phyloP scores from a whole-genome alignment of 2,888 invertebrate species.

The Aspidiotus rigidus region DNA sequence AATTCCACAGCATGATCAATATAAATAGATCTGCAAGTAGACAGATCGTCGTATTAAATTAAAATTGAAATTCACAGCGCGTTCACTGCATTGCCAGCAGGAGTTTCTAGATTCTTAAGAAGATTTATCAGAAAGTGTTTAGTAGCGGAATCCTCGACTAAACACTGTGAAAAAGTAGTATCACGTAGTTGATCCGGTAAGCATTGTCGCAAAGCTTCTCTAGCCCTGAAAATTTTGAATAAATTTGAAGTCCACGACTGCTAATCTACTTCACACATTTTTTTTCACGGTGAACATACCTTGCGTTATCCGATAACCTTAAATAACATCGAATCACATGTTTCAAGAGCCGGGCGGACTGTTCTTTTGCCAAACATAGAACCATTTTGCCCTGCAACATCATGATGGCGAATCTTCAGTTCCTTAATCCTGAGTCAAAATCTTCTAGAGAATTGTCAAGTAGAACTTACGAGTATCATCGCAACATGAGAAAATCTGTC shows the following conservation, averaged over 20 bases:
- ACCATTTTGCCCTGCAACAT: slow-evolving; percentile 88
- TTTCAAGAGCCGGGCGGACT: slow-evolving; percentile 88
- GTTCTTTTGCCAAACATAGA: slow-evolving; percentile 89
- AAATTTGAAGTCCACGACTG: slow-evolving; percentile 12
- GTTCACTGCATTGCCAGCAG: slow-evolving; percentile 13
- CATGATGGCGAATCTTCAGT: background rate
- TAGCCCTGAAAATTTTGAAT: slow-evolving; percentile 55
- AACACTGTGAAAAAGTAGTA: slow-evolving; percentile 81
- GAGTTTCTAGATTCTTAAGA: slow-evolving; percentile 75
- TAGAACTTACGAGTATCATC: slow-evolving; percentile 72
- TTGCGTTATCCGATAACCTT: slow-evolving; percentile 90
- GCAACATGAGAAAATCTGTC: slow-evolving; percentile 99
- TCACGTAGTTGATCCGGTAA: slow-evolving; percentile 93
- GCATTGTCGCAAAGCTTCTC: slow-evolving; percentile 93
- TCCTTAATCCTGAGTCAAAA: background rate
- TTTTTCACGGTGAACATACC: slow-evolving; percentile 47
- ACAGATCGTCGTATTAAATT: too few species aligned
- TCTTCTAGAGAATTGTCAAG: background rate
- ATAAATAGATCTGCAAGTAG: too few species aligned
- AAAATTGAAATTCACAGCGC: background rate
- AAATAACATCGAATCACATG: slow-evolving; percentile 98
- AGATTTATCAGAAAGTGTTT: slow-evolving; percentile 93
- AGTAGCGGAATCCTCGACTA: slow-evolving; percentile 95
- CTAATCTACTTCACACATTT: background rate
- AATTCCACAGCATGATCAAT: too few species aligned